Base-by-base conservation (phyloP, 2,888 invertebrate genomes). In the Melangyna quadrimaculata region DNA sequence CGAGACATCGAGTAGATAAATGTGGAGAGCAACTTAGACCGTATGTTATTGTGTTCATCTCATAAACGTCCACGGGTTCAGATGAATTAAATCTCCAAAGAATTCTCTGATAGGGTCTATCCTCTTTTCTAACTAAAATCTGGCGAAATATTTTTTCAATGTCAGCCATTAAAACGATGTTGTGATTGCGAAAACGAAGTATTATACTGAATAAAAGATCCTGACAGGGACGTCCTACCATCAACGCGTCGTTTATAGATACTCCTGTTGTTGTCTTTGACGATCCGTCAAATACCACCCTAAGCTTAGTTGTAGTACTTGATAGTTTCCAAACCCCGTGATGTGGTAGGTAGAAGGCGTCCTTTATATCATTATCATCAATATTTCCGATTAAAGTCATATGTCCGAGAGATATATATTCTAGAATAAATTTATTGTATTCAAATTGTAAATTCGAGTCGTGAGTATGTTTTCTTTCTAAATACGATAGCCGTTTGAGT, bases 251-350 rank as follows among this genome's bases (percentile, higher is more conserved):
- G 48, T 22, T 51, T 27, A 53, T n/a, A 2, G 53, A 27, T 27
- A 53, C 27, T 1, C 53, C 53, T 53, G 27, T 53, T 53, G 53
- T 53, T 29, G 53, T 53, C 53, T 53, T 53, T 53, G 53, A 53
- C 29, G 51, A 69, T n/a, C n/a, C n/a, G n/a, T n/a, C 65, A 67
- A 67, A 45, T 48, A 48, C 65, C 32, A 65, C 51, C 22, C 51
- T 67, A 10, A 48, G 32, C 29, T 67, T 67, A 8, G 51, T 57
- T 32, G 71, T 57, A 9, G 71, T 27, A 32, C 57, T 70, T 12
- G 69, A 70, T 55, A 45, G 45, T n/a, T 57, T 57, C 71, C 71
- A 71, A 29, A 61, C 72, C 1, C 72, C 72, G 48, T 61, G 72
- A 72, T 72, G 72, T 59, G 48, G 72, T 37, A 59, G 14, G 32